These are phyloP conservation scores for Elaphurus davidianus DNA, from an alignment of 2,113 vertebrate species.

Conservation along the genomic window DNA sequence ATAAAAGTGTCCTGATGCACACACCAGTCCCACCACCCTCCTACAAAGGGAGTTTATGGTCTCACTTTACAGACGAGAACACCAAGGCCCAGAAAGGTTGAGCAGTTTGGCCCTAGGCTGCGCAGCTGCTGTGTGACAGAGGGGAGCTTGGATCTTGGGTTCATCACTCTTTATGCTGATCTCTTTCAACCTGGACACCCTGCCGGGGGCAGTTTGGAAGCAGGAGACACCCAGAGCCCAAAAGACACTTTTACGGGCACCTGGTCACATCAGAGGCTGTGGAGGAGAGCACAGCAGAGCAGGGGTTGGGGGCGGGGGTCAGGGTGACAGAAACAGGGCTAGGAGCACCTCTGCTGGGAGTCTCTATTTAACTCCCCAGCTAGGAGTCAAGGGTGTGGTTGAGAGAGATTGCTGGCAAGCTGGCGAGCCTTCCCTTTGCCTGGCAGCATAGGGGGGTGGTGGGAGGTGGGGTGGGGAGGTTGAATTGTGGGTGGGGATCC, in stretches of 20 bases:
- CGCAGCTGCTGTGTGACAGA: neutral
- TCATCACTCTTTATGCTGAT: neutral
- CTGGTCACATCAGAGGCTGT: neutral
- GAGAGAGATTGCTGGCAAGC: neutral
- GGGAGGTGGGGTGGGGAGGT: neutral
- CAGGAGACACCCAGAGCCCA: neutral
- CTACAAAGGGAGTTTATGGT: neutral
- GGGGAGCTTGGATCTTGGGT: neutral
- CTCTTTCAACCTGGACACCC: neutral
- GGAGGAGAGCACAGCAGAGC: neutral
- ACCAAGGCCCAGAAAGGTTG: neutral
- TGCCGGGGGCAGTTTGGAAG: neutral
- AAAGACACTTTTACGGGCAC: neutral
- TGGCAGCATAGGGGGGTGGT: neutral
- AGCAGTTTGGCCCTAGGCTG: neutral
- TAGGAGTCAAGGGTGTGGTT: neutral
- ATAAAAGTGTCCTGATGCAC: neutral
- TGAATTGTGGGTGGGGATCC: neutral
- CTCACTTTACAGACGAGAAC: neutral
- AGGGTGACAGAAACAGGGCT: neutral
- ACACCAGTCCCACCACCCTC: neutral
- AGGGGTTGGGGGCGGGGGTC: neutral
- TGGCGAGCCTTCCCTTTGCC: neutral
- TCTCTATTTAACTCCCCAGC: neutral
- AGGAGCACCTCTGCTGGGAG: neutral